Evolutionary conservation across 2,888 invertebrate species (phyloP).

Genomic region (Gortyna flavago): DNA sequence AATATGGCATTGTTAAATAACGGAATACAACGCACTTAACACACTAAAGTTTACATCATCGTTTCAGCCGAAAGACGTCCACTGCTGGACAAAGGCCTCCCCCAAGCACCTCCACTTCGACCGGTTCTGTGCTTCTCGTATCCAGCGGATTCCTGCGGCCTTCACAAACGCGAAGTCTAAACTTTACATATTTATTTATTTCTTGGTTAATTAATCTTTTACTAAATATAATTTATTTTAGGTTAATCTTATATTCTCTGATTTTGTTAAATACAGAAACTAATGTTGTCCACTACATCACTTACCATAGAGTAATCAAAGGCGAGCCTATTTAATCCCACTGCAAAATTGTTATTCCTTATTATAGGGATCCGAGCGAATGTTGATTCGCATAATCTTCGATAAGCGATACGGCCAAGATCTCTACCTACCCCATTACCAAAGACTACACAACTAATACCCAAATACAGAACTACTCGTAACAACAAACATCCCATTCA

Average conservation of each 20-base stretch:
- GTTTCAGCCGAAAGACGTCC: no score
- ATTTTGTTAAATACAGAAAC: not conserved
- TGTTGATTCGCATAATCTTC: conserved; percentile 15
- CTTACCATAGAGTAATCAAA: not conserved
- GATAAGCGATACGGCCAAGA: conserved; percentile 17
- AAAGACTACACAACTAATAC: conserved; percentile 3
- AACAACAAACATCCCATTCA: conserved; percentile 44
- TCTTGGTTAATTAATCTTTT: no score
- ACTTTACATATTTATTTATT: no score
- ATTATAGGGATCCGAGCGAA: not conserved
- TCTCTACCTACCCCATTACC: conserved; percentile 5
- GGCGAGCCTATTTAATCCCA: not conserved
- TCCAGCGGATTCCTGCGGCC: no score
- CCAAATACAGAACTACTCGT: conserved; percentile 38
- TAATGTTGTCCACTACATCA: not conserved
- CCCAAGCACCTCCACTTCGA: no score
- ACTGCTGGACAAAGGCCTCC: not conserved
- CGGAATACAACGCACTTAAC: not conserved
- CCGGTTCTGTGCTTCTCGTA: no score
- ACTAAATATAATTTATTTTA: not conserved
- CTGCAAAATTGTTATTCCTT: no score
- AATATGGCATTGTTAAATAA: not conserved
- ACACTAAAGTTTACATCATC: not conserved
- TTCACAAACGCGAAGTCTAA: no score
- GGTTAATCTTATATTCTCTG: not conserved